These are phyloP conservation scores for Ivindomyrus marchei DNA, from an alignment of 2,113 vertebrate species.

Conservation along the genomic window DNA sequence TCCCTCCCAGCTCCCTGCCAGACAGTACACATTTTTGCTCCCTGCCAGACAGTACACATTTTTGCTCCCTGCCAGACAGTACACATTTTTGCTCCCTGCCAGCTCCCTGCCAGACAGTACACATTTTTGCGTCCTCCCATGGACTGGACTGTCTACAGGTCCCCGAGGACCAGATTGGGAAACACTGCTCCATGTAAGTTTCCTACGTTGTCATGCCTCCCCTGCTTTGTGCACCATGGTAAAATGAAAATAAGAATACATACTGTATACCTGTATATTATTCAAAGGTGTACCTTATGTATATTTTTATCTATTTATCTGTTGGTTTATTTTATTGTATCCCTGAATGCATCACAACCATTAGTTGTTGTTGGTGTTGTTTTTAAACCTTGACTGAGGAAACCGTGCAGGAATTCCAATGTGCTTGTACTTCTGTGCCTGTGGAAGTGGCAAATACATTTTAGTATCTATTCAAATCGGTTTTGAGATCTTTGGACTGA, in stretches of 20 bases:
- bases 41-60: background rate
- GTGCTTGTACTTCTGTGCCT: background rate
- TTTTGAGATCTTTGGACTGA: background rate
- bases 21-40: background rate
- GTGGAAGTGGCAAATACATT: background rate
- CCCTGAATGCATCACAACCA: background rate
- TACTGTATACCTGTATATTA: background rate
- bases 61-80: background rate
- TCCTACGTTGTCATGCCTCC: background rate
- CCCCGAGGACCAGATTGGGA: background rate
- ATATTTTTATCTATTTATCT: background rate
- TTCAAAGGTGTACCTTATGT: background rate
- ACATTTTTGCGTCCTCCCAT: no score
- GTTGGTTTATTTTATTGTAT: background rate
- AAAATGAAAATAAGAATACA: background rate
- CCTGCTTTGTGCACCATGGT: background rate
- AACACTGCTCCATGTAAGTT: background rate
- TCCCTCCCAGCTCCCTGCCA: background rate
- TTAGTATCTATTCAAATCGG: background rate
- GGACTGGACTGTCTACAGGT: background rate
- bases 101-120: no score
- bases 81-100: background rate
- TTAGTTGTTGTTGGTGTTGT: background rate
- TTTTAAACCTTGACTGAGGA: background rate
- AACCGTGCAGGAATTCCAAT: background rate